Conservation (phyloP, 2,888 invertebrate species). For the Drosophila buzzatii region DNA sequence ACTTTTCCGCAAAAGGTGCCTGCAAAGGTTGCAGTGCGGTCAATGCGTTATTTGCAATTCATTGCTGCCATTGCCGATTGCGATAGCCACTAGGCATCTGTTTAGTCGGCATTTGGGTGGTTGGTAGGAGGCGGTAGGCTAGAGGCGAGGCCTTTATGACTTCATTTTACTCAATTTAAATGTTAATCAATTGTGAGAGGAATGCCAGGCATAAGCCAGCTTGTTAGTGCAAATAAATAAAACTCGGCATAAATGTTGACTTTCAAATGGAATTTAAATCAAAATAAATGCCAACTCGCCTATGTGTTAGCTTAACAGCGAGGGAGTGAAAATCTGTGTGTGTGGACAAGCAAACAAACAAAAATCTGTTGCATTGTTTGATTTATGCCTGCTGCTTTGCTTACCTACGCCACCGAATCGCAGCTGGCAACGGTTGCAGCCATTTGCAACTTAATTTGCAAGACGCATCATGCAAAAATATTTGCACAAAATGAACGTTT, state of each 20-base stretch:
- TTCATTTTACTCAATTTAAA: constrained; percentile 74
- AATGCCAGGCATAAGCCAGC: constrained; percentile 17
- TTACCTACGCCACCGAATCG: constrained; percentile 45
- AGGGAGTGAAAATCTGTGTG: background rate
- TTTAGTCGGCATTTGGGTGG: constrained; percentile 36
- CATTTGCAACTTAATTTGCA: constrained; percentile 51
- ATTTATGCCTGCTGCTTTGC: constrained; percentile 63
- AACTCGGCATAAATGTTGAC: constrained; percentile 6
- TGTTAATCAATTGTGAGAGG: constrained; percentile 72
- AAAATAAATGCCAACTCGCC: constrained; percentile 53
- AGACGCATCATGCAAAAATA: constrained; percentile 49
- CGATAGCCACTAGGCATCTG: constrained; percentile 38
- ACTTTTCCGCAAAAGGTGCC: constrained; percentile 75
- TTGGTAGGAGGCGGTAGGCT: background rate
- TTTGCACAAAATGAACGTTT: constrained; percentile 46
- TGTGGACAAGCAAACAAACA: constrained; percentile 44
- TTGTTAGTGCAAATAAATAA: constrained; percentile 55
- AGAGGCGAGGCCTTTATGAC: constrained; percentile 36
- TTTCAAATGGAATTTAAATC: constrained; percentile 60
- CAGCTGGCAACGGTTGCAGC: constrained; percentile 18
- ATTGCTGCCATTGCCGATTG: constrained; percentile 57
- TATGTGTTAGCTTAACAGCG: constrained; percentile 52
- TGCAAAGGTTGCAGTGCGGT: constrained; percentile 78
- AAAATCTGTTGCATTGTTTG: constrained; percentile 54
- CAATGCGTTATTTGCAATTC: constrained; percentile 80